phyloP scores from a whole-genome alignment of 2,113 vertebrate genomes.

The Notechis scutatus region DNA sequence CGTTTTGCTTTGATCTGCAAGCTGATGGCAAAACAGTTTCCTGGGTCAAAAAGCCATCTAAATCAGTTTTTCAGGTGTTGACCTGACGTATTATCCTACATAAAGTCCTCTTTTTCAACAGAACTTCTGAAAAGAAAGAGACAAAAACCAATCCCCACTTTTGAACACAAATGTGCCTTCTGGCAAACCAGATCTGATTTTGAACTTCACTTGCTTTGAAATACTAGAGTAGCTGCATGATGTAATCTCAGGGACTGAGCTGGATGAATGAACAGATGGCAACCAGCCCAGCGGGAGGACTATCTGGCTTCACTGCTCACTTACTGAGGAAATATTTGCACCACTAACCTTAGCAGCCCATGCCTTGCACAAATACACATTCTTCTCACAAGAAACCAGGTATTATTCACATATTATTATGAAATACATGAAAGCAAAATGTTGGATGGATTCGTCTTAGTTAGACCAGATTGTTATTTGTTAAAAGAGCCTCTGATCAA shows the following conservation, averaged over 20 bases:
- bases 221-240: not conserved
- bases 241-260: conserved; percentile 32
- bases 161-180: conserved; percentile 33
- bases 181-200: conserved; percentile 40
- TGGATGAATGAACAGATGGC: conserved; percentile 43
- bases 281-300: conserved; percentile 56
- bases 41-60: not conserved
- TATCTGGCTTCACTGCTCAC: conserved; percentile 55
- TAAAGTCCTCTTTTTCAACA: conserved; percentile 29
- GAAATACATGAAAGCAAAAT: not conserved
- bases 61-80: conserved; percentile 9
- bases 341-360: conserved; percentile 15
- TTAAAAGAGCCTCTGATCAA: not conserved
- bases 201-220: conserved; percentile 28
- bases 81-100: conserved; percentile 3
- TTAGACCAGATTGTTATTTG: not conserved
- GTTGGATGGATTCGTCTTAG: not conserved
- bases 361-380: conserved; percentile 36
- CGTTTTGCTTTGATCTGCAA: conserved; percentile 8
- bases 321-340: conserved; percentile 25
- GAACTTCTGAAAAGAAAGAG: conserved; percentile 9
- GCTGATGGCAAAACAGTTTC: not conserved
- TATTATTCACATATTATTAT: not conserved
- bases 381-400: not conserved
- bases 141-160: conserved; percentile 3